These are phyloP conservation scores for Esox niger DNA, from an alignment of 2,113 vertebrate genomes.

Conservation along the genomic window DNA sequence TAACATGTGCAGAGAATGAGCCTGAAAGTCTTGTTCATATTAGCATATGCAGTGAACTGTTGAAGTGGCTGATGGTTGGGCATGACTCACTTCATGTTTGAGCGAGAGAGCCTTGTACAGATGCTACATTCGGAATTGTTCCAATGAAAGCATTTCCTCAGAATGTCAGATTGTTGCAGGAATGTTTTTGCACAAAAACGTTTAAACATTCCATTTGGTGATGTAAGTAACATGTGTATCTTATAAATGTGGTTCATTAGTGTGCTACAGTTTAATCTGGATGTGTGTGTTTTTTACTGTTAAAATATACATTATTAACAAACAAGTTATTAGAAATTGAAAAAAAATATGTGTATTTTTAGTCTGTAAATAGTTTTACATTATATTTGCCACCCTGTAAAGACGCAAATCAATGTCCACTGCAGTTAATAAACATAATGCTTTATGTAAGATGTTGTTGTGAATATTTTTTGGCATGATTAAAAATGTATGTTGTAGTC, in stretches of 20 bases:
- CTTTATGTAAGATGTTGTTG: conserved; percentile 12
- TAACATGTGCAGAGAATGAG: conserved; percentile 1
- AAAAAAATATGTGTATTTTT: conserved; percentile 25
- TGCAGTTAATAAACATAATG: conserved; percentile 27
- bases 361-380: conserved; percentile 36
- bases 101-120: conserved; percentile 10
- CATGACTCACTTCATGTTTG: conserved; percentile 20
- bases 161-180: conserved; percentile 45
- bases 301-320: conserved; percentile 21
- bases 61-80: background rate
- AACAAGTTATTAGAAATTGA: conserved; percentile 13
- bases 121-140: background rate
- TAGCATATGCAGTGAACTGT: background rate
- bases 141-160: conserved; percentile 22
- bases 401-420: conserved; percentile 27
- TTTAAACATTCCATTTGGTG: conserved; percentile 49
- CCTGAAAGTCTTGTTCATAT: conserved; percentile 3
- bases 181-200: conserved; percentile 45
- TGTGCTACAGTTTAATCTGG: conserved; percentile 31
- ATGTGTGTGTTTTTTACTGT: conserved; percentile 48
- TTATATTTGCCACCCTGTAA: conserved; percentile 35
- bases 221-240: conserved; percentile 41
- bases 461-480: background rate
- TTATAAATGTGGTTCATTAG: conserved; percentile 25
- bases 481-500: background rate